phyloP scores from a whole-genome alignment of 2,797 vertebrate species.

The Sparus aurata region DNA sequence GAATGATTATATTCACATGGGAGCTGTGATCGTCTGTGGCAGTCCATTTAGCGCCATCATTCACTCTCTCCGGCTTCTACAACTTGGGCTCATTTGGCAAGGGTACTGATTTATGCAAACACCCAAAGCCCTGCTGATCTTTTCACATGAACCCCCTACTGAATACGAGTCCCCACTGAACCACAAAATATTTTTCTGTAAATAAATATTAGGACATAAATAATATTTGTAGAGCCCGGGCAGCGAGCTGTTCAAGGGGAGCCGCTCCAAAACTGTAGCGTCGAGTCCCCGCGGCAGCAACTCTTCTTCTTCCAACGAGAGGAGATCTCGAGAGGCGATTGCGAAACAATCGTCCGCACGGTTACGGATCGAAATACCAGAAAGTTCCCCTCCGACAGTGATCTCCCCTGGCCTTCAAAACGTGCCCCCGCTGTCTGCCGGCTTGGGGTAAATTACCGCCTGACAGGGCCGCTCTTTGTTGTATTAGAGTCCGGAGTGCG shows the following conservation, averaged over 20 bases:
- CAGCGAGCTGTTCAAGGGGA: conserved; percentile 76
- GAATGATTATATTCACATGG: conserved; percentile 71
- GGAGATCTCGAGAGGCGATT: conserved; percentile 39
- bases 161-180: conserved; percentile 77
- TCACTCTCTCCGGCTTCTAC: conserved; percentile 51
- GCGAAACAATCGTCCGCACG: conserved; percentile 62
- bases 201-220: conserved; percentile 82
- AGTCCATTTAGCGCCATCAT: conserved; percentile 71
- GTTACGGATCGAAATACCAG: conserved; percentile 53
- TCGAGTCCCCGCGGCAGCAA: conserved; percentile 37
- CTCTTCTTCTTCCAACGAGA: conserved; percentile 34
- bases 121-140: conserved; percentile 71
- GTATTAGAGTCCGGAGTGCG: conserved; percentile 78
- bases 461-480: conserved; percentile 81
- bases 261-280: conserved; percentile 45
- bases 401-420: conserved; percentile 55
- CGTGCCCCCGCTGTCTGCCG: conserved; percentile 46
- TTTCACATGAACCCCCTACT: conserved; percentile 82
- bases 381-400: conserved; percentile 44
- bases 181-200: conserved; percentile 79
- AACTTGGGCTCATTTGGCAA: conserved; percentile 77
- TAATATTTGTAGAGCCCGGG: conserved; percentile 77
- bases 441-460: conserved; percentile 77
- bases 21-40: conserved; percentile 62
- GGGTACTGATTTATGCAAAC: conserved; percentile 83